Percentiles rank a stretch among this genome's conserved stretches.
Conservation (phyloP, 2,888 invertebrate species). For the Hermaeophaga mercurialis region DNA sequence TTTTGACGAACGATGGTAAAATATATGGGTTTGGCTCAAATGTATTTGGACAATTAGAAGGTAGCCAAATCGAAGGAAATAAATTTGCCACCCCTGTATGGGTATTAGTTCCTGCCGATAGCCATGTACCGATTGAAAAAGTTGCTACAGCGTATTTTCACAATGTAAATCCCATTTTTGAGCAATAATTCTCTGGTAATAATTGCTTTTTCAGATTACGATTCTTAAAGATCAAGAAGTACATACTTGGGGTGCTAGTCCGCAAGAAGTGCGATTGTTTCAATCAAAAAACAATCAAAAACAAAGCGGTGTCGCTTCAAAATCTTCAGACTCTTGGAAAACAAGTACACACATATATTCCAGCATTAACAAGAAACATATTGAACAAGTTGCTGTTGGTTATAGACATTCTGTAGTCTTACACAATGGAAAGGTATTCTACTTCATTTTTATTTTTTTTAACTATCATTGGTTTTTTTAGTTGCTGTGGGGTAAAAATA, state of each 20-base stretch:
- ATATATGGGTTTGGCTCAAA: slow-evolving; percentile 74
- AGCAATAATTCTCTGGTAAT: background rate
- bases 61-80: slow-evolving; percentile 53
- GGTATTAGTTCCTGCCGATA: slow-evolving; percentile 59
- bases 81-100: slow-evolving; percentile 68
- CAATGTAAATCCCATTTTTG: too few species aligned
- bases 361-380: slow-evolving; percentile 43
- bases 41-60: slow-evolving; percentile 80
- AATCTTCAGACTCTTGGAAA: slow-evolving; percentile 50
- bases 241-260: slow-evolving; percentile 79
- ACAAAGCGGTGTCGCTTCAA: slow-evolving; percentile 34
- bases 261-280: slow-evolving; percentile 73
- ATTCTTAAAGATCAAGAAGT: slow-evolving; percentile 68
- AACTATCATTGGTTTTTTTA: background rate
- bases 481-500: slow-evolving; percentile 79
- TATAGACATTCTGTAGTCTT: slow-evolving; percentile 74
- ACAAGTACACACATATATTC: slow-evolving; percentile 53
- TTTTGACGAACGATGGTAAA: slow-evolving; percentile 70
- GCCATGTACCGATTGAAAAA: slow-evolving; percentile 57
- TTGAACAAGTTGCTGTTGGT: slow-evolving; percentile 65
- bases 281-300: slow-evolving; percentile 50
- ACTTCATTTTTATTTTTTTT: background rate
- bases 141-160: slow-evolving; percentile 77
- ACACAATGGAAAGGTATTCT: slow-evolving; percentile 47
- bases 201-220: slow-evolving; percentile 62